Evolutionary conservation across 2,113 vertebrate species (phyloP).

Genomic region (Mohoua ochrocephala): DNA sequence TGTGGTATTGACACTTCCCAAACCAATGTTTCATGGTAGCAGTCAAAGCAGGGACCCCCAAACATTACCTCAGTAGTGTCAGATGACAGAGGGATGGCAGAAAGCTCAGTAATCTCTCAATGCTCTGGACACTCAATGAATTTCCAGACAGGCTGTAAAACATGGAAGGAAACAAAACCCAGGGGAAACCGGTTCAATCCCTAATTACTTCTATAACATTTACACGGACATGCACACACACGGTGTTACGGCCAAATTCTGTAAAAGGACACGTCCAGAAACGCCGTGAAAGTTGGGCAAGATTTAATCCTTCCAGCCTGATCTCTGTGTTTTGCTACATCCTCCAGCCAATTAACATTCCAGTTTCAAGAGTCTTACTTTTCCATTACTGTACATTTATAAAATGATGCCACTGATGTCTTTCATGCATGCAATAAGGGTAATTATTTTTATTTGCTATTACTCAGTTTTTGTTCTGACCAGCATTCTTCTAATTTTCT

Average conservation of each 20-base stretch:
- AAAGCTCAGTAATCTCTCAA: conserved; percentile 68
- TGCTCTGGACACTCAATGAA: conserved; percentile 64
- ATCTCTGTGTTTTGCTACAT: not conserved
- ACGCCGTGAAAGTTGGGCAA: not conserved
- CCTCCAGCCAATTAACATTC: not conserved
- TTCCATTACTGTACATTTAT: not conserved
- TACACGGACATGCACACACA: not conserved
- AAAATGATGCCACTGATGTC: not conserved
- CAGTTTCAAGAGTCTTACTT: not conserved
- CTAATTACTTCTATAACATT: not conserved
- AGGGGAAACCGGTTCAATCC: not conserved
- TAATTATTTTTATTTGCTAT: not conserved
- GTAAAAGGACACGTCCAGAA: not conserved
- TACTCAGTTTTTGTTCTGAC: not conserved
- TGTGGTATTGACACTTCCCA: not conserved
- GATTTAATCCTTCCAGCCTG: not conserved
- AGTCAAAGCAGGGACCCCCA: not conserved
- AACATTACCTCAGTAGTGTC: conserved; percentile 77
- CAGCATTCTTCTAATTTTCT: not conserved
- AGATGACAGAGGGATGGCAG: conserved; percentile 71
- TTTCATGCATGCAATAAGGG: not conserved
- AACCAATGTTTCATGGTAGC: not conserved
- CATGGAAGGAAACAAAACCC: not conserved
- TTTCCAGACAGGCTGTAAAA: conserved; percentile 77
- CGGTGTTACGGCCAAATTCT: not conserved